phyloP scores from a whole-genome alignment of 2,797 vertebrate genomes.

The Microhierax caerulescens region DNA sequence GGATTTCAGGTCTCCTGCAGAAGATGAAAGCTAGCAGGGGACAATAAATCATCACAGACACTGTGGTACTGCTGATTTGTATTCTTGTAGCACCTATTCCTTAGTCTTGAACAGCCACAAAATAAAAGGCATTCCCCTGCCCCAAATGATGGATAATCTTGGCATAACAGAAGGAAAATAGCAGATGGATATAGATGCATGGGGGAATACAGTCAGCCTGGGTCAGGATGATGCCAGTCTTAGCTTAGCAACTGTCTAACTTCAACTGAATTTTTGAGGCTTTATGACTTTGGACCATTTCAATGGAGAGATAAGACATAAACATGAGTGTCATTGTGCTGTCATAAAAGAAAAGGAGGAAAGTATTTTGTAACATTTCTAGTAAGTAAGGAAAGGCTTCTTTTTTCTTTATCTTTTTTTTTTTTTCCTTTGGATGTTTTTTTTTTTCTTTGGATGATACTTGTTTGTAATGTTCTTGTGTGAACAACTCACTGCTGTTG shows the following conservation, averaged over 20 bases:
- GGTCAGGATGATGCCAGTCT: not conserved
- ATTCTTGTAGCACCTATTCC: not conserved
- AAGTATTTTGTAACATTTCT: not conserved
- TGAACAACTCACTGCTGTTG: not conserved
- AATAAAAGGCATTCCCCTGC: constrained; percentile 30
- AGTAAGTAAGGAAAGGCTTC: not conserved
- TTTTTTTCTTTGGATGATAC: not conserved
- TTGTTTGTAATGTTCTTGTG: not conserved
- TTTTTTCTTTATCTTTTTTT: not conserved
- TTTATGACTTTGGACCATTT: constrained; percentile 2
- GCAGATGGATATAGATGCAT: constrained; percentile 17
- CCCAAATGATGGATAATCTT: constrained; percentile 38
- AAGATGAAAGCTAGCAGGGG: not conserved
- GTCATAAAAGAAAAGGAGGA: not conserved
- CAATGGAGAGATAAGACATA: not conserved
- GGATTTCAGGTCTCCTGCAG: not conserved
- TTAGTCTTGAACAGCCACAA: not conserved
- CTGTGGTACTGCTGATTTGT: constrained; percentile 1
- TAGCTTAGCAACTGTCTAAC: constrained; percentile 5
- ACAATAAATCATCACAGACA: constrained; percentile 20
- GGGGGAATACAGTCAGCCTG: not conserved
- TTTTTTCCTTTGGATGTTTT: not conserved
- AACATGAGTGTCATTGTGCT: not conserved
- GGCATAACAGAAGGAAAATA: constrained; percentile 30
- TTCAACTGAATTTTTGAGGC: not conserved